Evolutionary conservation across 2,888 invertebrate genomes (phyloP).

Genomic region (Augochlorella aurata): DNA sequence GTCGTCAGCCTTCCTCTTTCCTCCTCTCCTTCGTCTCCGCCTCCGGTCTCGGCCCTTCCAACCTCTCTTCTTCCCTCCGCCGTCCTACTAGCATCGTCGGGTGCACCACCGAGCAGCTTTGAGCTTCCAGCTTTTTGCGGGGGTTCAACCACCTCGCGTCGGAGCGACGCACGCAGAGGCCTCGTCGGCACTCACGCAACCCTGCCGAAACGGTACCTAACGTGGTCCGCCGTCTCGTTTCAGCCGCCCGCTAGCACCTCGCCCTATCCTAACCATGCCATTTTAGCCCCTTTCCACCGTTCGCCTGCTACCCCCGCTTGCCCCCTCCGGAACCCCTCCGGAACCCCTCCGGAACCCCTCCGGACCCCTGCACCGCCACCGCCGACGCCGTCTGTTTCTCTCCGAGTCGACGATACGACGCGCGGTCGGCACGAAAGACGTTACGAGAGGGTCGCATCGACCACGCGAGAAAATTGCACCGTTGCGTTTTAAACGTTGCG

Average conservation of each 20-base stretch:
- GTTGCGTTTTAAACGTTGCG: constrained; percentile 65
- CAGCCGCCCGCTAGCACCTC: constrained; percentile 39
- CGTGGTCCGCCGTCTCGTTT: constrained; percentile 67
- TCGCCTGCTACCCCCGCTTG: not conserved
- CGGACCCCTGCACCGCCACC: constrained; percentile 17
- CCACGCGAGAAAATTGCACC: constrained; percentile 69
- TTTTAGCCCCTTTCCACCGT: constrained; percentile 44
- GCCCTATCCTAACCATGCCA: constrained; percentile 52
- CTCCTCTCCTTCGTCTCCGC: constrained; percentile 45
- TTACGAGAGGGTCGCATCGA: constrained; percentile 66
- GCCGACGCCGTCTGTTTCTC: constrained; percentile 44
- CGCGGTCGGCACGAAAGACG: constrained; percentile 68
- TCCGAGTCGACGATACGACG: constrained; percentile 61
- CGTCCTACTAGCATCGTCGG: constrained; percentile 58
- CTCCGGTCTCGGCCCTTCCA: constrained; percentile 52
- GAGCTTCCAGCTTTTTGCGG: constrained; percentile 78
- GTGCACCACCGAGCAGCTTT: constrained; percentile 72
- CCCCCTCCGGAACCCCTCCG: not conserved
- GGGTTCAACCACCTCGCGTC: constrained; percentile 79
- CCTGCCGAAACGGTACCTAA: constrained; percentile 72
- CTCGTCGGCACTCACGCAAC: constrained; percentile 72
- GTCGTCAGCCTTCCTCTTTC: constrained; percentile 56
- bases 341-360: not conserved
- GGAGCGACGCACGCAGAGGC: constrained; percentile 75
- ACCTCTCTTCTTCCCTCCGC: constrained; percentile 42